Evolutionary conservation across 2,113 vertebrate species (phyloP).

Genomic region (Tetraodon nigroviridis): DNA sequence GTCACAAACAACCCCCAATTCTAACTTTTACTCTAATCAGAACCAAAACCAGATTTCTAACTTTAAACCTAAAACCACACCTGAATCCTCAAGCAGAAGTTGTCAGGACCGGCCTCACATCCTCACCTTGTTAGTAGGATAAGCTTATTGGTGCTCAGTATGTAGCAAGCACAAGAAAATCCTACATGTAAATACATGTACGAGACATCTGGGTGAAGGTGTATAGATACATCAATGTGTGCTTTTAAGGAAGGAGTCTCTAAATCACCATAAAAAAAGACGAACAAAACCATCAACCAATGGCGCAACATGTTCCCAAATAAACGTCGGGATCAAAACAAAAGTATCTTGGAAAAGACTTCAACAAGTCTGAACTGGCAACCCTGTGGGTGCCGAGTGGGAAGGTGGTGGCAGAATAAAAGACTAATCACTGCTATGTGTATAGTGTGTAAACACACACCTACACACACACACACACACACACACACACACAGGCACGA

Average conservation of each 20-base stretch:
- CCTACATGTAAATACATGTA: background rate
- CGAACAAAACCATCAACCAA: background rate
- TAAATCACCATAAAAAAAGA: slow-evolving; percentile 1
- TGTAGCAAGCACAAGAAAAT: background rate
- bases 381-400: background rate
- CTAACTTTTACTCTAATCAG: too few relatives aligned
- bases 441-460: background rate
- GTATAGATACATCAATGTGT: background rate
- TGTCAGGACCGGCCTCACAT: too few relatives aligned
- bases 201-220: background rate
- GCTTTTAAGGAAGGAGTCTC: background rate
- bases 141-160: too few relatives aligned
- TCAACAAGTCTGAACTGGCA: slow-evolving; percentile 43
- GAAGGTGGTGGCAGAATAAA: background rate
- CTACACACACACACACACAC: too few relatives aligned
- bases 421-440: background rate
- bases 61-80: too few relatives aligned
- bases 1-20: too few relatives aligned
- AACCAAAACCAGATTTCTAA: too few relatives aligned
- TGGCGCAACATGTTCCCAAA: slow-evolving; percentile 49
- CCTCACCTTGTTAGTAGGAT: too few relatives aligned
- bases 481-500: too few relatives aligned
- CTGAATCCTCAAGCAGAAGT: too few relatives aligned
- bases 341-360: slow-evolving; percentile 35
- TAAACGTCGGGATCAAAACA: slow-evolving; percentile 25